Base-by-base conservation (phyloP, 2,888 invertebrate species). In the Emesis castigata region DNA sequence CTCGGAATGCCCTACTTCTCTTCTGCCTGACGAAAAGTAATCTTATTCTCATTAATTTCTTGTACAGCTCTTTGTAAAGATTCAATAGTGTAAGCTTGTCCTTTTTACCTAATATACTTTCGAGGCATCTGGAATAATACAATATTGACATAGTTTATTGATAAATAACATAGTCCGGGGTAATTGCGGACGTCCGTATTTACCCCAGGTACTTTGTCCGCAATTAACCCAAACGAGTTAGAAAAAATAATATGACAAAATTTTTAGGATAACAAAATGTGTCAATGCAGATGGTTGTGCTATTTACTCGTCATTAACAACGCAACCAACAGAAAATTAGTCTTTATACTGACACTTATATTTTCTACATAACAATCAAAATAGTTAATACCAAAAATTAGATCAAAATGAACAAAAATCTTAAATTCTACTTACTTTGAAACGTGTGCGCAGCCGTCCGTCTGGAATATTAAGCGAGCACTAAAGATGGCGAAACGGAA, bases 81-180 rank as follows among this genome's bases (percentile, higher is more conserved):
- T 53, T 64, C 72, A 75, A 75, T 34, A 75, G 65, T 61, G 76
- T 81, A 78, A 20, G 73, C 69, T 80, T 69, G 62, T 66, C 78
- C 72, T 76, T 77, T 72, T 56, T 75, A 53, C 62, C 70, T 56
- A n/a, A n/a, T n/a, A n/a, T 84, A 81, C 79, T 75, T 75, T 69
- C 77, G 79, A 80, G 81, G 81, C 78, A 81, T 79, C 78, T 80
- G 76, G 34, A 83, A 84, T 26, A 64, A 61, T 4, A 34, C 39
- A 74, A 58, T 78, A 77, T 65, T 76, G 34, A 3, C 71, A 56
- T 56, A 48, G 18, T 7, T 76, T 76, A n/a, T 76, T 71, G 34
- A 71, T 61, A 65, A 22, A 62, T 22, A n/a, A n/a, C n/a, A n/a
- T n/a, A n/a, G 3, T 0, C 8, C 26, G 2, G 62, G 62, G 22